These are phyloP conservation scores for Boulengerochromis microlepis DNA, from an alignment of 2,113 vertebrate genomes.

Conservation along the genomic window DNA sequence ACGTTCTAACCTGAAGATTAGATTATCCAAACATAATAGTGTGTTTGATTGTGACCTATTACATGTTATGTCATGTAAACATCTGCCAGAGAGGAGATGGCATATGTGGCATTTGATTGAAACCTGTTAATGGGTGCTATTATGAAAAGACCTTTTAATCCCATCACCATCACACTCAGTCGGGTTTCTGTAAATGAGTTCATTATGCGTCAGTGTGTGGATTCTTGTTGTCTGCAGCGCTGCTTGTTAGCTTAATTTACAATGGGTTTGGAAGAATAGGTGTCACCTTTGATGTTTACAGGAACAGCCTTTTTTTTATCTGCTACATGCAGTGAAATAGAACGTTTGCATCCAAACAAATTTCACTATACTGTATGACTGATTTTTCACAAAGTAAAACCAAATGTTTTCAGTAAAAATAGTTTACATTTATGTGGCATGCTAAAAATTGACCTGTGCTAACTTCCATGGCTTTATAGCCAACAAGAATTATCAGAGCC, in stretches of 20 bases:
- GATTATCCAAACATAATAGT: neutral
- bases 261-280: neutral
- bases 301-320: neutral
- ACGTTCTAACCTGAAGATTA: neutral
- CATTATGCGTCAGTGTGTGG: neutral
- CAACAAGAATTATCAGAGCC: neutral
- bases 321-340: neutral
- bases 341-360: neutral
- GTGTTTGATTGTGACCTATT: neutral
- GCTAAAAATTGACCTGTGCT: neutral
- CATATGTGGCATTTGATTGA: neutral
- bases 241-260: neutral
- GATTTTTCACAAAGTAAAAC: neutral
- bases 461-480: neutral
- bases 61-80: neutral
- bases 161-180: conserved; percentile 25
- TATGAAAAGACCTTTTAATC: conserved; percentile 37
- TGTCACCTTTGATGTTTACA: neutral
- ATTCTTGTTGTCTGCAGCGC: conserved; percentile 13
- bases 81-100: neutral
- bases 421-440: neutral
- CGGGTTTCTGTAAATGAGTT: conserved; percentile 31
- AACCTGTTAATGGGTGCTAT: neutral
- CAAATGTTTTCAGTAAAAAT: neutral
- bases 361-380: neutral